phyloP scores from a whole-genome alignment of 2,113 vertebrate genomes.

The Malaclemys terrapin region DNA sequence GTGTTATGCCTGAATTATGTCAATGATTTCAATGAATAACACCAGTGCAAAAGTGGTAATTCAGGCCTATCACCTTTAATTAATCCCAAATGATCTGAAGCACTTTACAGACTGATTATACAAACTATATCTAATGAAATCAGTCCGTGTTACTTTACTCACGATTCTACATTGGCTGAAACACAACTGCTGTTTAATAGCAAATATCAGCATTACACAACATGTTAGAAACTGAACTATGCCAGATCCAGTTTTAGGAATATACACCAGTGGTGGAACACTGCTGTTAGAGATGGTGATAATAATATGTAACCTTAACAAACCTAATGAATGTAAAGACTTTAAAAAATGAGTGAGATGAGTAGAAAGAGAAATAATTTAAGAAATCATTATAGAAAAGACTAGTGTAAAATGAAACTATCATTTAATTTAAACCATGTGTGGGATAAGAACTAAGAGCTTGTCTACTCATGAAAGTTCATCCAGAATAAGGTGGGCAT shows the following conservation, averaged over 20 bases:
- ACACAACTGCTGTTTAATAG: not conserved
- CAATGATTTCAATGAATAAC: not conserved
- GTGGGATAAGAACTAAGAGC: not conserved
- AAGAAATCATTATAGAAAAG: not conserved
- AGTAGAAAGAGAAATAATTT: not conserved
- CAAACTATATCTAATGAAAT: accelerated
- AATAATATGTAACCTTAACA: not conserved
- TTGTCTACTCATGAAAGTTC: too few species aligned
- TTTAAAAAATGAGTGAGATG: not conserved
- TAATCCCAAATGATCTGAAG: accelerated
- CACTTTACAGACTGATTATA: accelerated
- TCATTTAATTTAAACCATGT: not conserved
- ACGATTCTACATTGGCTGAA: not conserved
- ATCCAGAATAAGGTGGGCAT: too few species aligned
- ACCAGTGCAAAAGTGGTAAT: not conserved
- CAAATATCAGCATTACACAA: not conserved
- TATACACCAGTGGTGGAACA: accelerated
- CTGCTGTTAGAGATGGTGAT: not conserved
- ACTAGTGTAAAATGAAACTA: not conserved
- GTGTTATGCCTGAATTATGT: not conserved
- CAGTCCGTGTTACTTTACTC: not conserved
- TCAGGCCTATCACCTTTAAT: accelerated
- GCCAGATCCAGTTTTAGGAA: not conserved
- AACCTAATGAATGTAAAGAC: not conserved
- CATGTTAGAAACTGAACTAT: not conserved